Evolutionary conservation across 2,113 vertebrate species (phyloP).

Genomic region (Microtus montanus): DNA sequence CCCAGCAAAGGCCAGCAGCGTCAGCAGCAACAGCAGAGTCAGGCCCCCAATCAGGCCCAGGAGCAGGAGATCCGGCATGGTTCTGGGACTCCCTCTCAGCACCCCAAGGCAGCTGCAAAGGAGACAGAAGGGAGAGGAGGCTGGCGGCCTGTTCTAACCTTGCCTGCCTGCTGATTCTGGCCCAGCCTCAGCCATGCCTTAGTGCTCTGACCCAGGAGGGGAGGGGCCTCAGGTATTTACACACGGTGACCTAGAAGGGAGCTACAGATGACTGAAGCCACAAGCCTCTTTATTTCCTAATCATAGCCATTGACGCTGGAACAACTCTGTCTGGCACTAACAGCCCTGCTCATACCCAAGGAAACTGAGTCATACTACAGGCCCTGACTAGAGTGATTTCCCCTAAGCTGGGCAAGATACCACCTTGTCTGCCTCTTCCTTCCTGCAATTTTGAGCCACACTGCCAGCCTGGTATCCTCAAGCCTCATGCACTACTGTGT

Average conservation of each 20-base stretch:
- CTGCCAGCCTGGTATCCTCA: not conserved
- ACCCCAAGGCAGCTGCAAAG: conserved; percentile 70
- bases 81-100: conserved; percentile 61
- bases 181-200: conserved; percentile 37
- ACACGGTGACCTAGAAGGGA: conserved; percentile 77
- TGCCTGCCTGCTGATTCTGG: conserved; percentile 55
- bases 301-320: conserved; percentile 60
- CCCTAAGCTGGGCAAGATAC: not conserved
- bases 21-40: conserved; percentile 87
- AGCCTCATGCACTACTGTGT: not conserved
- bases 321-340: conserved; percentile 34
- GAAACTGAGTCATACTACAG: conserved; percentile 73
- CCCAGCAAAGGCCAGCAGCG: conserved; percentile 85
- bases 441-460: not conserved
- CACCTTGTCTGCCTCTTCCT: conserved; percentile 13
- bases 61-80: conserved; percentile 89
- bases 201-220: conserved; percentile 57
- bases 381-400: not conserved
- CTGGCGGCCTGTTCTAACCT: conserved; percentile 61
- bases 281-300: conserved; percentile 79
- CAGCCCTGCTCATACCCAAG: conserved; percentile 64
- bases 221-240: conserved; percentile 71
- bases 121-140: conserved; percentile 67
- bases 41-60: conserved; percentile 84
- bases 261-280: conserved; percentile 73